Percentiles rank a stretch among this genome's conserved stretches.
Conservation (phyloP, 2,888 invertebrate species). For the Spisula solida region DNA sequence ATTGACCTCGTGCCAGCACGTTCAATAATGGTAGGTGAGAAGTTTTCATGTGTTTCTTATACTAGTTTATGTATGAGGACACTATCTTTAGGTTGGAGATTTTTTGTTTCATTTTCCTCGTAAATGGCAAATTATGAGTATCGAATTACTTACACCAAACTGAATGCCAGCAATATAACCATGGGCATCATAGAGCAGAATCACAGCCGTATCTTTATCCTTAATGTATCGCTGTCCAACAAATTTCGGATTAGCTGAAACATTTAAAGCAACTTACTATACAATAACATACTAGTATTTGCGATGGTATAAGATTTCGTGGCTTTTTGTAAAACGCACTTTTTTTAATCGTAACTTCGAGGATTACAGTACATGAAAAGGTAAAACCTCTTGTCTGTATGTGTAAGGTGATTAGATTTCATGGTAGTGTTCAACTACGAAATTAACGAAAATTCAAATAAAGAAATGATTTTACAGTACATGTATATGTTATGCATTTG, state of each 20-base stretch:
- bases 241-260: constrained; percentile 74
- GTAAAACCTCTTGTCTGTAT: too few relatives aligned
- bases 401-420: background rate
- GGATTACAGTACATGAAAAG: background rate
- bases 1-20: too few relatives aligned
- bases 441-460: background rate
- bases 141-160: constrained; percentile 83
- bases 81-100: too few relatives aligned
- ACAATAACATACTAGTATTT: too few relatives aligned
- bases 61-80: too few relatives aligned
- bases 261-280: background rate
- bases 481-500: too few relatives aligned
- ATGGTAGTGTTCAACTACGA: constrained; percentile 65
- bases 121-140: too few relatives aligned
- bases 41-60: too few relatives aligned
- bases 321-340: background rate
- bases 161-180: constrained; percentile 87
- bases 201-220: constrained; percentile 81
- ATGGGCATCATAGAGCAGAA: constrained; percentile 85
- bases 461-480: too few relatives aligned
- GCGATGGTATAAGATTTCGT: too few relatives aligned
- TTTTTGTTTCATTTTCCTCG: too few relatives aligned
- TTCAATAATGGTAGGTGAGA: too few relatives aligned
- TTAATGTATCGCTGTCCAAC: constrained; percentile 84
- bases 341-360: background rate